phyloP scores from a whole-genome alignment of 1,140 invertebrate species.

The Dinothrombium tinctorium region DNA sequence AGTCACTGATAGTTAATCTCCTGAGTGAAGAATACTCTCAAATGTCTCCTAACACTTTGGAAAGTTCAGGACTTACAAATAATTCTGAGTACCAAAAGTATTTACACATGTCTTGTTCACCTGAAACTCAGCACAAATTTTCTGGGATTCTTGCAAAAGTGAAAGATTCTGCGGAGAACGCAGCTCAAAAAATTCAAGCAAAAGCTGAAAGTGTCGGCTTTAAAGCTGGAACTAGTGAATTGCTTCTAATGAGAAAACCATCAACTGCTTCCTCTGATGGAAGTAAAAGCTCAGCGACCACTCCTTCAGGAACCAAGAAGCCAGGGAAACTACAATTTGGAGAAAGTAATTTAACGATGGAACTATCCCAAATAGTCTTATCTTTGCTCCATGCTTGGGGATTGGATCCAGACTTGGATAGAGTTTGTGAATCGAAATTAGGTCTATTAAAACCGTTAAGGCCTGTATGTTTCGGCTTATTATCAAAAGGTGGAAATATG shows the following conservation, averaged over 20 bases:
- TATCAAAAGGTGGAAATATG: slow-evolving; percentile 75
- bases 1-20: slow-evolving; percentile 67
- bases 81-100: slow-evolving; percentile 59
- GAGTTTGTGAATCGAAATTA: slow-evolving; percentile 66
- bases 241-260: slow-evolving; percentile 4
- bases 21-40: slow-evolving; percentile 79
- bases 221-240: slow-evolving; percentile 14
- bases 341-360: slow-evolving; percentile 55
- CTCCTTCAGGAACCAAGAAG: slow-evolving; percentile 6
- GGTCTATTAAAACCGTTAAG: slow-evolving; percentile 72
- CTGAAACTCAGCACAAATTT: slow-evolving; percentile 80
- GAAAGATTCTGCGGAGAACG: slow-evolving; percentile 81
- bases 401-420: slow-evolving; percentile 71
- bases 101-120: slow-evolving; percentile 38
- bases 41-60: slow-evolving; percentile 58
- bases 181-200: slow-evolving; percentile 75
- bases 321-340: slow-evolving; percentile 18
- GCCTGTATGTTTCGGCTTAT: slow-evolving; percentile 88
- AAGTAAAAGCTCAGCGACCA: neutral
- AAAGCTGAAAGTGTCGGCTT: slow-evolving; percentile 40
- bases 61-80: slow-evolving; percentile 47
- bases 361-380: slow-evolving; percentile 78
- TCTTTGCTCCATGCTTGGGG: slow-evolving; percentile 94
- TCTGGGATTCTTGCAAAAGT: slow-evolving; percentile 75
- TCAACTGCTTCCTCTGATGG: neutral